Conservation (phyloP, 1,140 invertebrate species). For the Danaus plexippus region DNA sequence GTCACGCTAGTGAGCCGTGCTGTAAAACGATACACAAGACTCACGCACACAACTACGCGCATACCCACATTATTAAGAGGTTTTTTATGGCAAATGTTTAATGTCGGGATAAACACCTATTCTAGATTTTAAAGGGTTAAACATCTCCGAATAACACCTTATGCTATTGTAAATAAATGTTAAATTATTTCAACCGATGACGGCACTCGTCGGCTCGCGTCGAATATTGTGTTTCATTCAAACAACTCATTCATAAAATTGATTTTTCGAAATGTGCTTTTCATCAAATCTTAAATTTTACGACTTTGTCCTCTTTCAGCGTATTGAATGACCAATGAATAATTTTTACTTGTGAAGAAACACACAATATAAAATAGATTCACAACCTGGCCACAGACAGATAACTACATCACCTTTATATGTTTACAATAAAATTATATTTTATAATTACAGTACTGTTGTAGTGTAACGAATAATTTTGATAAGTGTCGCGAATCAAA, state of each 20-base stretch:
- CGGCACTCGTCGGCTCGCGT: slow-evolving; percentile 35
- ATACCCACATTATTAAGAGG: slow-evolving; percentile 32
- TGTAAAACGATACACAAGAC: slow-evolving; percentile 32
- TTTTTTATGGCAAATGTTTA: slow-evolving; percentile 50
- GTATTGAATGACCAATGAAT: too few relatives aligned
- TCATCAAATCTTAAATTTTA: slow-evolving; percentile 34
- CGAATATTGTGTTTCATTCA: slow-evolving; percentile 59
- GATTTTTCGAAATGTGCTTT: slow-evolving; percentile 26
- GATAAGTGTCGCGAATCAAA: too few relatives aligned
- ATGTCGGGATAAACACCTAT: slow-evolving; percentile 27
- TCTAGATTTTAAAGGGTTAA: slow-evolving; percentile 31
- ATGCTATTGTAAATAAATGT: not conserved
- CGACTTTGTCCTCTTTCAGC: slow-evolving; percentile 19
- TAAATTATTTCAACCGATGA: too few relatives aligned
- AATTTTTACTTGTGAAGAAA: too few relatives aligned
- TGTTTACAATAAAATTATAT: too few relatives aligned
- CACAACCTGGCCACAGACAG: too few relatives aligned
- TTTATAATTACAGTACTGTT: too few relatives aligned
- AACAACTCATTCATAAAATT: slow-evolving; percentile 69
- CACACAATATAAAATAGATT: too few relatives aligned
- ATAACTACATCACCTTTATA: too few relatives aligned
- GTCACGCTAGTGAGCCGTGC: slow-evolving; percentile 19
- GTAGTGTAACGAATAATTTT: too few relatives aligned
- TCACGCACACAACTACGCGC: too few relatives aligned
- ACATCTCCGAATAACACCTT: slow-evolving; percentile 22